Conservation (phyloP, 2,113 vertebrate genomes). For the Semnornis frantzii region DNA sequence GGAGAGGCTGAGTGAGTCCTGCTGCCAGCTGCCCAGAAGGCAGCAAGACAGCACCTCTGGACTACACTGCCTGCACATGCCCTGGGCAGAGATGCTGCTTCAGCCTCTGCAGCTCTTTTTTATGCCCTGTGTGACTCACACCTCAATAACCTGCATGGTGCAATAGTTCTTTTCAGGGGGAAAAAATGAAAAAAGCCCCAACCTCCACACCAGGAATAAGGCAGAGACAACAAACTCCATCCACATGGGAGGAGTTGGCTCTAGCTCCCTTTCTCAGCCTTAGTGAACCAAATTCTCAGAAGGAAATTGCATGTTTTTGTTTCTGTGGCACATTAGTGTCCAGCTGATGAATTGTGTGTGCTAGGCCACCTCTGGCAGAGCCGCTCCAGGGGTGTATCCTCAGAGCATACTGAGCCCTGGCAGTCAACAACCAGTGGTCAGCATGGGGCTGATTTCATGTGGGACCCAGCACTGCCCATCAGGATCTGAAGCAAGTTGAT, state of each 20-base stretch:
- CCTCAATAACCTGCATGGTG: background rate
- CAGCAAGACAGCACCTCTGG: background rate
- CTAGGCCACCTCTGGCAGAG: background rate
- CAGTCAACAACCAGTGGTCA: background rate
- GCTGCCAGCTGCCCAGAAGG: background rate
- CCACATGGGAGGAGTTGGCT: background rate
- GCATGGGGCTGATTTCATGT: background rate
- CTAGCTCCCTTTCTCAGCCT: background rate
- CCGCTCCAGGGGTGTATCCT: background rate
- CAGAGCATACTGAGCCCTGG: background rate
- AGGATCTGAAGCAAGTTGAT: conserved; percentile 18
- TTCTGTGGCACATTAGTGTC: background rate
- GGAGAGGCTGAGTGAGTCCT: background rate
- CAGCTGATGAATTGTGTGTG: rapidly evolving
- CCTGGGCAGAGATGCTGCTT: background rate
- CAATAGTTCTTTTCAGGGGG: background rate
- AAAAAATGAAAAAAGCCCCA: background rate
- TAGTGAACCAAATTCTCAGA: background rate
- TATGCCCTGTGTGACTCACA: background rate
- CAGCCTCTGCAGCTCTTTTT: background rate
- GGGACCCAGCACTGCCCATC: background rate
- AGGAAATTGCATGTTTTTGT: background rate
- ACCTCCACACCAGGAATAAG: background rate
- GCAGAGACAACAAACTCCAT: background rate
- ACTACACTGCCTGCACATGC: background rate